phyloP scores from a whole-genome alignment of 2,888 invertebrate genomes.

The Drosophila cognata region DNA sequence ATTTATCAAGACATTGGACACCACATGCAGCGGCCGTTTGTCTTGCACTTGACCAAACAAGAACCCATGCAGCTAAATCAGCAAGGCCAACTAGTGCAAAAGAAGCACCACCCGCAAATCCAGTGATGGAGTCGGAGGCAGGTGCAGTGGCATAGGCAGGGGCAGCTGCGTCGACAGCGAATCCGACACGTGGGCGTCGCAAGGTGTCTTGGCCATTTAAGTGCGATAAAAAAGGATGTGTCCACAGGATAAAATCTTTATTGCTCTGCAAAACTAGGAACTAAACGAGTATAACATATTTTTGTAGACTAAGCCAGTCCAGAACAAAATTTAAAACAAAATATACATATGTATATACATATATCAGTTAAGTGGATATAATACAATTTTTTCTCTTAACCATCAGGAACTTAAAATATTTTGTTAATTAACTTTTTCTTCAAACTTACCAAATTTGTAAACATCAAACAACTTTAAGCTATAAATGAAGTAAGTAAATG shows the following conservation, averaged over 20 bases:
- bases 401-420: background rate
- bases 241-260: background rate
- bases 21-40: conserved; percentile 77
- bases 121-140: background rate
- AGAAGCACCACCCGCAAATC: background rate
- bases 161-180: background rate
- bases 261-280: background rate
- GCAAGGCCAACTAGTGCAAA: conserved; percentile 33
- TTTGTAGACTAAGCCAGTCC: background rate
- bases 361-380: background rate
- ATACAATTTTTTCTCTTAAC: background rate
- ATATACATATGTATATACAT: background rate
- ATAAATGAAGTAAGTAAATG: too few species aligned
- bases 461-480: background rate
- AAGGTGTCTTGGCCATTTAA: conserved; percentile 37
- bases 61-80: conserved; percentile 50
- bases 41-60: conserved; percentile 70
- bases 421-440: background rate
- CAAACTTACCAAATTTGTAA: background rate
- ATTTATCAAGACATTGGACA: conserved; percentile 77
- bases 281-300: background rate
- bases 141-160: background rate
- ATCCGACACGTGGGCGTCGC: conserved; percentile 12
- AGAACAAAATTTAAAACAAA: background rate
- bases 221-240: background rate